Evolutionary conservation across 2,888 invertebrate genomes (phyloP).

Genomic region (Choristoneura rosaceana): DNA sequence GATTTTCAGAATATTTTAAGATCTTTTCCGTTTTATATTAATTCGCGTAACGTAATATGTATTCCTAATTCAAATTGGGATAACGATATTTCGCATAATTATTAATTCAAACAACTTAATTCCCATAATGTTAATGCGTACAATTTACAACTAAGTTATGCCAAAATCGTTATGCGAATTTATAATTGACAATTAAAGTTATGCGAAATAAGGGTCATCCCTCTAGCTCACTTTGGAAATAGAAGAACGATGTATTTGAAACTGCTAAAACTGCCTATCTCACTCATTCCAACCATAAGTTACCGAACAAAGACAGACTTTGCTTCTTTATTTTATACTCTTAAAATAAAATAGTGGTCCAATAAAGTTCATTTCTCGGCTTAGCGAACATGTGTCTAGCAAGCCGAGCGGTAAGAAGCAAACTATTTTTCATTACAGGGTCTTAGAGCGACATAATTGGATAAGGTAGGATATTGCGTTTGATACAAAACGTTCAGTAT

Average conservation of each 20-base stretch:
- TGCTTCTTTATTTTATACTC: background rate
- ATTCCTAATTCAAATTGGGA: too few relatives aligned
- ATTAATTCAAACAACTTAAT: too few relatives aligned
- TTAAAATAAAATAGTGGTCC: constrained; percentile 6
- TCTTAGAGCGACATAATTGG: constrained; percentile 23
- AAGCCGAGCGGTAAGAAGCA: constrained; percentile 11
- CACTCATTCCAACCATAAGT: background rate
- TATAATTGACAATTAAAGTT: too few relatives aligned
- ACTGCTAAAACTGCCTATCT: background rate
- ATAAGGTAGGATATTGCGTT: constrained; percentile 32
- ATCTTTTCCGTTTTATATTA: background rate
- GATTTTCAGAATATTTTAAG: background rate
- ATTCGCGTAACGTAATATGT: too few relatives aligned
- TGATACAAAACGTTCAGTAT: constrained; percentile 10
- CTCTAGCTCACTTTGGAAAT: background rate
- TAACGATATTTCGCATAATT: too few relatives aligned
- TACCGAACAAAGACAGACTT: background rate
- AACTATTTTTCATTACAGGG: constrained; percentile 29
- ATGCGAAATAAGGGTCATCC: too few relatives aligned
- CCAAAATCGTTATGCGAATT: too few relatives aligned
- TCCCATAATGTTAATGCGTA: too few relatives aligned
- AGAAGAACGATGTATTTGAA: background rate
- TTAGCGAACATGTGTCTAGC: constrained; percentile 24
- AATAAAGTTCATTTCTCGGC: constrained; percentile 10
- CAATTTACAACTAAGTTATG: too few relatives aligned